phyloP scores from a whole-genome alignment of 1,140 invertebrate species.

The Vanessa atalanta region DNA sequence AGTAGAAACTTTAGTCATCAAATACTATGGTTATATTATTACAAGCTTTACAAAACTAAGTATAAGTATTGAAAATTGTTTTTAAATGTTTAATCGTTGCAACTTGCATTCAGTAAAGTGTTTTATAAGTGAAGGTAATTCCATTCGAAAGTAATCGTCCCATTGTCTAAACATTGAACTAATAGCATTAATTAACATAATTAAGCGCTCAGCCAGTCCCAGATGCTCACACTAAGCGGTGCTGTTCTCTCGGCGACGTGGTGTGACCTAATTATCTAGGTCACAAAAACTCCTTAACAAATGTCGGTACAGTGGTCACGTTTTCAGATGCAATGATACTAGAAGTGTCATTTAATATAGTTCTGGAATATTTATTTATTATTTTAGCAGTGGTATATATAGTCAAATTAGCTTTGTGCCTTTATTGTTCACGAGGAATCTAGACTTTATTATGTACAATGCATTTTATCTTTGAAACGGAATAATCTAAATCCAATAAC shows the following conservation, averaged over 20 bases:
- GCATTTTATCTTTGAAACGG: no score
- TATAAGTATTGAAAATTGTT: no score
- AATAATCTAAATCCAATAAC: no score
- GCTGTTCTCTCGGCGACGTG: constrained; percentile 1
- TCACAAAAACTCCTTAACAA: constrained; percentile 29
- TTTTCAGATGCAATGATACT: background rate
- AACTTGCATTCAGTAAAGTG: background rate
- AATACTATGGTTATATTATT: no score
- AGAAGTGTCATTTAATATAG: background rate
- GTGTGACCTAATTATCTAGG: constrained; percentile 25
- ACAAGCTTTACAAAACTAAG: no score
- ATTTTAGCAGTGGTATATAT: no score
- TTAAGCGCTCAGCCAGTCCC: constrained; percentile 2
- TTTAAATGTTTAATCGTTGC: background rate
- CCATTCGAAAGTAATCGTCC: background rate
- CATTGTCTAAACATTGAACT: background rate
- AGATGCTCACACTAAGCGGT: constrained; percentile 6
- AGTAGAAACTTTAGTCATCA: no score
- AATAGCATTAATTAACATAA: constrained; percentile 7
- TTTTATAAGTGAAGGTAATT: background rate
- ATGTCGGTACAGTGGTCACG: constrained; percentile 20
- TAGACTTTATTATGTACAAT: no score
- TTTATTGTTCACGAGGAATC: no score
- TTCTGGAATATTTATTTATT: background rate
- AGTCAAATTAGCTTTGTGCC: no score